Evolutionary conservation across 1,140 invertebrate species (phyloP).

Genomic region (Zeugodacus cucurbitae): DNA sequence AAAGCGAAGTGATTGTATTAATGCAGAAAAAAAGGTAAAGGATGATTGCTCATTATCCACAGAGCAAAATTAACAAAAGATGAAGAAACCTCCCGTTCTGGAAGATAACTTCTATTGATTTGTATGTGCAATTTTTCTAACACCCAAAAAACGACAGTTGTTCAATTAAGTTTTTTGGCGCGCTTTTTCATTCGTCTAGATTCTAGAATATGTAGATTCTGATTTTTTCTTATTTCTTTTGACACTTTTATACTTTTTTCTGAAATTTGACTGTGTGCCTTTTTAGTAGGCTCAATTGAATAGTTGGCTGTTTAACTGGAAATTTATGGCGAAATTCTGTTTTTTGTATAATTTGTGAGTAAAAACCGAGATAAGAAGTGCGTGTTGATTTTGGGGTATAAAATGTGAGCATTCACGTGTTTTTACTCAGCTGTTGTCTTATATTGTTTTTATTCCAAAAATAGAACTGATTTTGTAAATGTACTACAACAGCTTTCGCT

Average conservation of each 20-base stretch:
- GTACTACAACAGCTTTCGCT: not conserved
- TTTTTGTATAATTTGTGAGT: not conserved
- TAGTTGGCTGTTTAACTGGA: not conserved
- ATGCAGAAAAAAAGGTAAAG: not conserved
- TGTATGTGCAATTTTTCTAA: not conserved
- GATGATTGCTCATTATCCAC: constrained; percentile 43
- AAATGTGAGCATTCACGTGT: not conserved
- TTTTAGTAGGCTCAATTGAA: not conserved
- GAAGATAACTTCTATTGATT: not conserved
- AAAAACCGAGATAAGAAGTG: constrained; percentile 20
- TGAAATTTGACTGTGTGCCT: not conserved
- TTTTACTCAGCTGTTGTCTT: not conserved
- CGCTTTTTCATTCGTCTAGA: not conserved
- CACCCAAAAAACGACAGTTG: constrained; percentile 11
- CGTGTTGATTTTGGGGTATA: not conserved
- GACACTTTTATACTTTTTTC: not conserved
- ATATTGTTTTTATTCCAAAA: not conserved
- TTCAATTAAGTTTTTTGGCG: not conserved
- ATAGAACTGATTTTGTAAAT: not conserved
- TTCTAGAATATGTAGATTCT: not conserved
- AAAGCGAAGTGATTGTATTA: constrained; percentile 8
- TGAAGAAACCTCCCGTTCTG: not conserved
- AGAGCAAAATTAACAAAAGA: constrained; percentile 25
- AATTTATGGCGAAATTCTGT: not conserved
- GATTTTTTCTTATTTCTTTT: not conserved